Conservation (phyloP, 2,888 invertebrate genomes). For the Cephus pygmeus region DNA sequence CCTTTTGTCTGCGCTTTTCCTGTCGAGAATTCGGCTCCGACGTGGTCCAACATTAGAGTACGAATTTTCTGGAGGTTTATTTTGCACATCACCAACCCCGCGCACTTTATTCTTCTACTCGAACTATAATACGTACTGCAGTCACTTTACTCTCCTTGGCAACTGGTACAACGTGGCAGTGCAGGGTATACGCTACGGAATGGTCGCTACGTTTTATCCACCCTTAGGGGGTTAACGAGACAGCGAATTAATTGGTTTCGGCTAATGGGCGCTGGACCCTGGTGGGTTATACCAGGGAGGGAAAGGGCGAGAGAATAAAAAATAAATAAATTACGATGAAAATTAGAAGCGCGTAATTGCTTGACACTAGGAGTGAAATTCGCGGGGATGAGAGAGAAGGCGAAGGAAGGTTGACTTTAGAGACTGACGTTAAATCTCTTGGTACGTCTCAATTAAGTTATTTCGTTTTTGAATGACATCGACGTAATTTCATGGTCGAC, state of each 20-base stretch:
- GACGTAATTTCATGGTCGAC: neutral
- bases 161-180: neutral
- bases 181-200: neutral
- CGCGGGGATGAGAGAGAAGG: neutral
- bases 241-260: conserved; percentile 19
- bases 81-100: neutral
- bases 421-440: neutral
- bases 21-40: conserved; percentile 52
- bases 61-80: neutral
- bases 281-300: conserved; percentile 8
- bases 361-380: neutral
- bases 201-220: neutral
- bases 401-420: neutral
- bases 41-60: conserved; percentile 1
- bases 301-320: conserved; percentile 39
- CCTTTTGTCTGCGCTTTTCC: conserved; percentile 64
- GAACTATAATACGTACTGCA: neutral
- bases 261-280: conserved; percentile 13
- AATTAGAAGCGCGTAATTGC: conserved; percentile 30
- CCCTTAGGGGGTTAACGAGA: conserved; percentile 10
- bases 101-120: neutral
- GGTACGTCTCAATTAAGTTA: neutral
- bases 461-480: neutral
- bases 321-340: conserved; percentile 24
- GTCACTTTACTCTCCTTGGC: neutral